Evolutionary conservation across 2,113 vertebrate species (phyloP).

Genomic region (Meles meles): DNA sequence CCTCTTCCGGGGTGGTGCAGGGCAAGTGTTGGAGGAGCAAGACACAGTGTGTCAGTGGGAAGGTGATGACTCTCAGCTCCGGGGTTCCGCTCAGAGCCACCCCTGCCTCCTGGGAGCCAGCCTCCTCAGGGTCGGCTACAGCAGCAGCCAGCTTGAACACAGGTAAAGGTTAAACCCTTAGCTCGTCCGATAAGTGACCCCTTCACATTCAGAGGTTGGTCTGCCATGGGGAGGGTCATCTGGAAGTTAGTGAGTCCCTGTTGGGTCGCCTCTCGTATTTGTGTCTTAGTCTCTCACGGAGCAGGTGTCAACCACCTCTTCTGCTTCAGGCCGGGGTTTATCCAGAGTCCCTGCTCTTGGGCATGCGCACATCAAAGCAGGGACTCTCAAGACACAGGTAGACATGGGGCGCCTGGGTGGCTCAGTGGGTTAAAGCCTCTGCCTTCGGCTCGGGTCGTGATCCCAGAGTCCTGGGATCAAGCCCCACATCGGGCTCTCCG

Average conservation of each 20-base stretch:
- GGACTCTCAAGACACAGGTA: neutral
- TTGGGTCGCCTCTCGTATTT: neutral
- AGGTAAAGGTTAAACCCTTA: neutral
- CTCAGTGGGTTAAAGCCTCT: too few relatives aligned
- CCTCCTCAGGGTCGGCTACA: neutral
- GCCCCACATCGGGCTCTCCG: too few relatives aligned
- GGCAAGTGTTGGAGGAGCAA: neutral
- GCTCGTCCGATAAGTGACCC: neutral
- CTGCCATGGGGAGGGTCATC: neutral
- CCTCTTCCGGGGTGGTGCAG: fast-evolving
- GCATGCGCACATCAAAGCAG: fast-evolving
- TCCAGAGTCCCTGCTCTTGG: neutral
- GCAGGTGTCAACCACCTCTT: neutral
- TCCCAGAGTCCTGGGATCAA: too few relatives aligned
- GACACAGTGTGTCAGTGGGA: fast-evolving
- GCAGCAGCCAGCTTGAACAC: neutral
- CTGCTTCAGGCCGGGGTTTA: neutral
- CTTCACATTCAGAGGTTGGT: neutral
- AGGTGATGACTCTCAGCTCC: neutral
- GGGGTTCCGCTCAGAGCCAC: neutral
- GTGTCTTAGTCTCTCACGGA: neutral
- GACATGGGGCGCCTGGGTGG: neutral
- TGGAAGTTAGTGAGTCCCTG: neutral
- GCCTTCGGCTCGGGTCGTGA: too few relatives aligned
- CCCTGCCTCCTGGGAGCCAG: neutral